Conservation (phyloP, 2,113 vertebrate species). For the Condylura cristata region DNA sequence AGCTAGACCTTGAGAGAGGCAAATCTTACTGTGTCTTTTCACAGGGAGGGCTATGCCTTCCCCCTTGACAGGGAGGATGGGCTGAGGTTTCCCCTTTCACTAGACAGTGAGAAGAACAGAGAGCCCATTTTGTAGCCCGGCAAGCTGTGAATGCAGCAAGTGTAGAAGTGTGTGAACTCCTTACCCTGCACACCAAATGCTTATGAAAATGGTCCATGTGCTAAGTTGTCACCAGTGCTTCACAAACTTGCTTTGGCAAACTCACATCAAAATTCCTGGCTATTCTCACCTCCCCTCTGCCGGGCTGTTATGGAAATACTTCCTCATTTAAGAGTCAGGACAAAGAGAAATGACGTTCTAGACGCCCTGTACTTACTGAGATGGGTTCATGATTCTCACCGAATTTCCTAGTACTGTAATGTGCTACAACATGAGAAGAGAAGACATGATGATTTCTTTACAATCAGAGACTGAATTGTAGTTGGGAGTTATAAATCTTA, state of each 20-base stretch:
- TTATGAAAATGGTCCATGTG: background rate
- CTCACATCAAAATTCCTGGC: background rate
- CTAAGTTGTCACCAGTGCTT: background rate
- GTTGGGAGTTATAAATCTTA: slow-evolving; percentile 9
- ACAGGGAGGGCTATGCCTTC: slow-evolving; percentile 29
- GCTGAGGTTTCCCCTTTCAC: background rate
- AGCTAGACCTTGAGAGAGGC: background rate
- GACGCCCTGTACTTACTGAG: background rate
- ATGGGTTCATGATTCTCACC: background rate
- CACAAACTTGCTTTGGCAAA: background rate
- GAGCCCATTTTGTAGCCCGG: background rate
- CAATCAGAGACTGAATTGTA: background rate
- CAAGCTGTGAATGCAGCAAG: background rate
- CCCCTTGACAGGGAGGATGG: background rate
- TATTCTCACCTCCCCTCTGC: background rate
- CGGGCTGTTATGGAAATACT: background rate
- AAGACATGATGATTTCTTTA: background rate
- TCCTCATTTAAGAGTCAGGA: background rate
- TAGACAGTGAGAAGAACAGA: background rate
- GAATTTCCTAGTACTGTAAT: background rate
- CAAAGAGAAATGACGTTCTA: slow-evolving; percentile 5
- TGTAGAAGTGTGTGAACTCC: background rate
- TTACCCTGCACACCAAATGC: background rate
- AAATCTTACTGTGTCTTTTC: slow-evolving; percentile 30
- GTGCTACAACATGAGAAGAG: background rate